Evolutionary conservation across 2,797 vertebrate genomes (phyloP).

Genomic region (Ptychadena robeensis): DNA sequence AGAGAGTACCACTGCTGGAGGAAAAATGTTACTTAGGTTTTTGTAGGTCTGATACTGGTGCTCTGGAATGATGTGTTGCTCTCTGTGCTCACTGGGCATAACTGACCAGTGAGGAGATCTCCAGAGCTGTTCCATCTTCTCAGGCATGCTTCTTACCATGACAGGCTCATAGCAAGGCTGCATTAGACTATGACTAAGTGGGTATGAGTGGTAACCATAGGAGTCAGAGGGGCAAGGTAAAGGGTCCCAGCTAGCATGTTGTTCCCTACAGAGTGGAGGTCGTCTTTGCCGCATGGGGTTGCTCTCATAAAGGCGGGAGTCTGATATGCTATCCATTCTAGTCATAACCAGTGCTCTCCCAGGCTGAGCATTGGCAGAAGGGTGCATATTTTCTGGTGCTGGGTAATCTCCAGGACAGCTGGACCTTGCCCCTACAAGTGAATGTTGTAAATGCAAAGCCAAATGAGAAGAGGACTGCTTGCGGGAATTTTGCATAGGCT

Average conservation of each 20-base stretch:
- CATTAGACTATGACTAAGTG: slow-evolving; percentile 90
- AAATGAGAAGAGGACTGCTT: slow-evolving; percentile 89
- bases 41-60: slow-evolving; percentile 98
- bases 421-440: slow-evolving; percentile 85
- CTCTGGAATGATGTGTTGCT: slow-evolving; percentile 90
- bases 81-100: slow-evolving; percentile 82
- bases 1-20: slow-evolving; percentile 90
- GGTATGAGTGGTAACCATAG: slow-evolving; percentile 89
- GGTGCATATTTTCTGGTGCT: slow-evolving; percentile 83
- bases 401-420: slow-evolving; percentile 95
- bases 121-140: slow-evolving; percentile 99
- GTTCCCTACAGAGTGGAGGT: slow-evolving; percentile 95
- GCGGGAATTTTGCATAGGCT: slow-evolving; percentile 86
- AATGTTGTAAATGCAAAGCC: slow-evolving; percentile 87
- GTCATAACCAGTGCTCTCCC: slow-evolving; percentile 97
- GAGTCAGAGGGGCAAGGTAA: slow-evolving; percentile 88
- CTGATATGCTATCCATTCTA: slow-evolving; percentile 97
- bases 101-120: slow-evolving; percentile 88
- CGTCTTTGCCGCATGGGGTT: slow-evolving; percentile 91
- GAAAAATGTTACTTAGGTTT: slow-evolving; percentile 99
- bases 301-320: slow-evolving; percentile 95
- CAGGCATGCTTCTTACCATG: slow-evolving; percentile 98
- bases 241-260: slow-evolving; percentile 98
- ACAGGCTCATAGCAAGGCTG: slow-evolving; percentile 94
- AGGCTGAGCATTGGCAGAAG: slow-evolving; percentile 83